These are phyloP conservation scores for Mesocricetus auratus DNA, from an alignment of 2,113 vertebrate species.

Conservation along the genomic window DNA sequence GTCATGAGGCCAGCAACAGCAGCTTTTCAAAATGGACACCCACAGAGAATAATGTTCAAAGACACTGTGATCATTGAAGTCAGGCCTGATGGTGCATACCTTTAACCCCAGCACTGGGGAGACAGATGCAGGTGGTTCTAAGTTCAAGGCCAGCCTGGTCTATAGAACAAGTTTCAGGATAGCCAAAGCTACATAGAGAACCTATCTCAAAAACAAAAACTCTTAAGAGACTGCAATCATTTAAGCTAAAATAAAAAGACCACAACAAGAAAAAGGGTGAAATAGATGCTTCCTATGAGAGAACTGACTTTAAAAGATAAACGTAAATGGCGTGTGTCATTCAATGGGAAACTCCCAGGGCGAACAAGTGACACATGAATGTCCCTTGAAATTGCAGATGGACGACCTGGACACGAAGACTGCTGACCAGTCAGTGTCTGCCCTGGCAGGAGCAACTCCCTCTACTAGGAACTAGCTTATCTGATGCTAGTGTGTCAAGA, in stretches of 20 bases:
- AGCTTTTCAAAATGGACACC: slow-evolving; percentile 1
- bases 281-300: neutral
- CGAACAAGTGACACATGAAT: neutral
- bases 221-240: neutral
- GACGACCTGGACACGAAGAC: neutral
- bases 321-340: neutral
- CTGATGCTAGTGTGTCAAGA: slow-evolving; percentile 3
- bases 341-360: neutral
- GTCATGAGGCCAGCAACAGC: neutral
- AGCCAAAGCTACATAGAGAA: too few relatives aligned
- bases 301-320: neutral
- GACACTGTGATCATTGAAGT: neutral
- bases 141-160: neutral
- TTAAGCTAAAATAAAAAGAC: neutral
- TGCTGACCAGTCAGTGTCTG: neutral
- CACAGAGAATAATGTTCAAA: neutral
- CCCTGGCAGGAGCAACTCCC: neutral
- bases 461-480: slow-evolving; percentile 26
- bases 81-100: neutral
- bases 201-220: neutral
- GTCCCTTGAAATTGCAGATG: neutral
- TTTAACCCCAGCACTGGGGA: neutral
- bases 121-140: neutral
- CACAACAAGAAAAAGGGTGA: neutral
- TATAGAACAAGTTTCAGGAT: neutral